Conservation (phyloP, 2,797 vertebrate genomes). For the Chelmon rostratus region DNA sequence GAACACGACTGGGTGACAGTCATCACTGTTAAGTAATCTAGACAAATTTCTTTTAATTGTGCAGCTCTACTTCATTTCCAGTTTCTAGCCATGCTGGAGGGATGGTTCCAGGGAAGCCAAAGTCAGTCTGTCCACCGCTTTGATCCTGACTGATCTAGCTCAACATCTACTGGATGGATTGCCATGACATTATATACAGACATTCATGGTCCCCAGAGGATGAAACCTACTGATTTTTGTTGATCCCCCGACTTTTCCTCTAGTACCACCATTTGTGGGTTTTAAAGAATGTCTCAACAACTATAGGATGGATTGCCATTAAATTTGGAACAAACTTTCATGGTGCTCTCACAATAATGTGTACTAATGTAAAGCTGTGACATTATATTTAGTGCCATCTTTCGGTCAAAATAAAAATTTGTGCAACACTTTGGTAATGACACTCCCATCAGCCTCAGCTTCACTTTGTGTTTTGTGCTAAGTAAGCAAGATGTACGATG, state of each 20-base stretch:
- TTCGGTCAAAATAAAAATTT: neutral
- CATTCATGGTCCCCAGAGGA: neutral
- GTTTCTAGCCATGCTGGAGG: neutral
- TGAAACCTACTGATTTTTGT: neutral
- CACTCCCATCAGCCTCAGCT: neutral
- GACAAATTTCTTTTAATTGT: conserved; percentile 8
- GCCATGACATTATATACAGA: neutral
- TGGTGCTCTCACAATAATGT: neutral
- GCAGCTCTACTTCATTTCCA: neutral
- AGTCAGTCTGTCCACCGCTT: neutral
- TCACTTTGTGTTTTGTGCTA: too few relatives aligned
- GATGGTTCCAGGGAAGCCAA: neutral
- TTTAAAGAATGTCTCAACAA: neutral
- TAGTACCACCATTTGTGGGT: neutral
- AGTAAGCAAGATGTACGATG: too few relatives aligned
- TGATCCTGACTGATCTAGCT: neutral
- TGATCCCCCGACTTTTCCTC: neutral
- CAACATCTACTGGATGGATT: neutral
- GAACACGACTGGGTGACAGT: neutral
- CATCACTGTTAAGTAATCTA: conserved; percentile 17
- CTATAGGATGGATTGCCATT: neutral
- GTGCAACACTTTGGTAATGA: neutral
- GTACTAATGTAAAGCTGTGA: neutral
- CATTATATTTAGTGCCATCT: neutral
- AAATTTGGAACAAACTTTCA: neutral